Conservation (phyloP, 1,140 invertebrate species). For the Pemphigus obesinymphae region DNA sequence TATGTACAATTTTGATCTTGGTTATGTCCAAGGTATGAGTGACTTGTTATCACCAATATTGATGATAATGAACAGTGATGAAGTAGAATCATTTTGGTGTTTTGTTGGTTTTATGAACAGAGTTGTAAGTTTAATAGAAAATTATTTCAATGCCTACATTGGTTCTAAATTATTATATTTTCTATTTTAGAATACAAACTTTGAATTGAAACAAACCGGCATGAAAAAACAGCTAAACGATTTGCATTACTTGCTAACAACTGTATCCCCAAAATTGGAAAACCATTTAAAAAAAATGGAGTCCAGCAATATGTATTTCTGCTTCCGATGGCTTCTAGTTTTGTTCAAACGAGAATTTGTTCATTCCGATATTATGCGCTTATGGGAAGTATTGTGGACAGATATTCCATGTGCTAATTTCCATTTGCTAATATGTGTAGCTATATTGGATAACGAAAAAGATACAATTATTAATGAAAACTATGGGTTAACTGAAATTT, state of each 20-base stretch:
- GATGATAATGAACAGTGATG: slow-evolving; percentile 75
- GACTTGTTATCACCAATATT: slow-evolving; percentile 92
- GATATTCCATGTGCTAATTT: slow-evolving; percentile 89
- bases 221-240: slow-evolving; percentile 91
- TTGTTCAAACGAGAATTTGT: slow-evolving; percentile 78
- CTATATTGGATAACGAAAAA: slow-evolving; percentile 85
- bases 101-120: slow-evolving; percentile 98
- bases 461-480: slow-evolving; percentile 78
- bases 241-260: slow-evolving; percentile 72
- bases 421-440: slow-evolving; percentile 82
- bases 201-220: slow-evolving; percentile 94
- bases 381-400: slow-evolving; percentile 70
- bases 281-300: slow-evolving; percentile 85
- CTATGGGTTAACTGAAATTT: slow-evolving; percentile 92
- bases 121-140: slow-evolving; percentile 61
- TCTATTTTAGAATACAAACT: slow-evolving; percentile 75
- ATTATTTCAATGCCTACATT: neutral
- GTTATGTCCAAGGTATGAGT: slow-evolving; percentile 95
- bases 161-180: neutral
- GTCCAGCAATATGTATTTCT: slow-evolving; percentile 97
- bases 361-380: slow-evolving; percentile 65
- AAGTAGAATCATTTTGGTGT: slow-evolving; percentile 98
- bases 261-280: slow-evolving; percentile 78
- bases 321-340: slow-evolving; percentile 87
- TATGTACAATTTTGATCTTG: slow-evolving; percentile 99